A percentile compares a stretch with the other conserved stretches of the same genome.
These are phyloP conservation scores for Onychomys torridus DNA, from an alignment of 2,797 vertebrate genomes.

Conservation along the genomic window DNA sequence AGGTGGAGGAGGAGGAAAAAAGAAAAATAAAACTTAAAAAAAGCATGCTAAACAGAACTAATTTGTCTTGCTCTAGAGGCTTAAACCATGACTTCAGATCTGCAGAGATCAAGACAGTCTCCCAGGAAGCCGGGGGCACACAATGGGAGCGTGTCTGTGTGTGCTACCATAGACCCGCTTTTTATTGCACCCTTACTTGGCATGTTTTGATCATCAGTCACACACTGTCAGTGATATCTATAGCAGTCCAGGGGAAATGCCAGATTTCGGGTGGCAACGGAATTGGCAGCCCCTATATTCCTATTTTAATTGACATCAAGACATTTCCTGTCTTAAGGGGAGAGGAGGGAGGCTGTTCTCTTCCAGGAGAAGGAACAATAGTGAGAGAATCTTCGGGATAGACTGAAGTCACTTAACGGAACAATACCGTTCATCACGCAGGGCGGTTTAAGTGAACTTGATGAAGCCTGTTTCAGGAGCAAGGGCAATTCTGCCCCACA, in stretches of 20 bases:
- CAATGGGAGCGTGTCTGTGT: neutral
- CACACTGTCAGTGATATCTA: neutral
- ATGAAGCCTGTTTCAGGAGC: slow-evolving; percentile 16
- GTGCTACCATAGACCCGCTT: neutral
- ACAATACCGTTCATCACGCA: slow-evolving; percentile 31
- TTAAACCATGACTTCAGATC: slow-evolving; percentile 15
- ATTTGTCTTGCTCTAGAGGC: neutral
- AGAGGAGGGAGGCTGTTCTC: slow-evolving; percentile 31
- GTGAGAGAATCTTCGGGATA: slow-evolving; percentile 37
- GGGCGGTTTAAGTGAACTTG: slow-evolving; percentile 20
- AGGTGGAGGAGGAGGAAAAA: neutral
- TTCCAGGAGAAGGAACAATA: slow-evolving; percentile 36
- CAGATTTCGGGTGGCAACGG: neutral
- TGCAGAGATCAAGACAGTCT: neutral
- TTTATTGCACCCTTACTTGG: slow-evolving; percentile 23
- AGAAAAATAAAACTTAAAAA: neutral
- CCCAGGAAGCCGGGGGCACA: neutral
- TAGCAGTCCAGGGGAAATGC: neutral
- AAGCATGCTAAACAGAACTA: neutral
- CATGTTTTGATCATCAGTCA: slow-evolving; percentile 44
- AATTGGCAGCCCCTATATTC: neutral
- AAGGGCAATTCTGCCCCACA: slow-evolving; percentile 38
- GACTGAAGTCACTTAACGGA: neutral
- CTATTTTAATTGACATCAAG: slow-evolving; percentile 57
- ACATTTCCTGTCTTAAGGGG: slow-evolving; percentile 35